Evolutionary conservation across 2,888 invertebrate species (phyloP).

Genomic region (Drosophila austrosaltans): DNA sequence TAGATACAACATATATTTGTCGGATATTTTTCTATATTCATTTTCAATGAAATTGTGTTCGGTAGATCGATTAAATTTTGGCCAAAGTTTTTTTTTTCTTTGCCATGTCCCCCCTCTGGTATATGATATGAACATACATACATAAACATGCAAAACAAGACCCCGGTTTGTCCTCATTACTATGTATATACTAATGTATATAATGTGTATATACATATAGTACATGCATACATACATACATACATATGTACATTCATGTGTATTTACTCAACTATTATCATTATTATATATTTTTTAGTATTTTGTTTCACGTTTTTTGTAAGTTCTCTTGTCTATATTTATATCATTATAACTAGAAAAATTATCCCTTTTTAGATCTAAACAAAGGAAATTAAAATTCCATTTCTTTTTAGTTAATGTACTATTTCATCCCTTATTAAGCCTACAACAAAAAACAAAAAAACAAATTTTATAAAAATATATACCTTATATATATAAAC

Average conservation of each 20-base stretch:
- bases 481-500: constrained; percentile 10
- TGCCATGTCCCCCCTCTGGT: no score
- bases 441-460: constrained; percentile 24
- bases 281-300: constrained; percentile 39
- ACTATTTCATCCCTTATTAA: constrained; percentile 17
- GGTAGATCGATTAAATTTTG: no score
- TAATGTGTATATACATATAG: no score
- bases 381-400: constrained; percentile 10
- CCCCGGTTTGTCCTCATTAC: not conserved
- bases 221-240: constrained; percentile 29
- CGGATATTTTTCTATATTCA: no score
- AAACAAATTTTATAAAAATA: constrained; percentile 38
- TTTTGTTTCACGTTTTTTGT: not conserved
- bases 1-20: no score
- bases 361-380: constrained; percentile 2
- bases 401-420: constrained; percentile 11
- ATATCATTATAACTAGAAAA: constrained; percentile 1
- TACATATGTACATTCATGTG: constrained; percentile 6
- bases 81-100: no score
- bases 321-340: constrained; percentile 3
- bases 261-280: constrained; percentile 33
- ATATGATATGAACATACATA: not conserved
- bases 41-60: no score
- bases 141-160: not conserved
- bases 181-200: constrained; percentile 6